Conservation (phyloP, 1,140 invertebrate species). For the Micrasema minimum region DNA sequence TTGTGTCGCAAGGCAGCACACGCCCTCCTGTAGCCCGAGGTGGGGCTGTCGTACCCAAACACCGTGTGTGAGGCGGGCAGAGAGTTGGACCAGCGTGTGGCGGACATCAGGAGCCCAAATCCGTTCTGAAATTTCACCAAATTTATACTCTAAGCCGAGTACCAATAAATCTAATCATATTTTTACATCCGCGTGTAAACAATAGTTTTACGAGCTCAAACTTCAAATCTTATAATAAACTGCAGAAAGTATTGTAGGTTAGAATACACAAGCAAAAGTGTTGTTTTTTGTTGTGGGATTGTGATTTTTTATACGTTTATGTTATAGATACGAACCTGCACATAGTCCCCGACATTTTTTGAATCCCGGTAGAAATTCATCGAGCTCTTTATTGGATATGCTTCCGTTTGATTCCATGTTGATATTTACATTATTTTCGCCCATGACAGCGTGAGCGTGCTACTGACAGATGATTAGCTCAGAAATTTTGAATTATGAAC, state of each 20-base stretch:
- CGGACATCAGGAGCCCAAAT: conserved; percentile 5
- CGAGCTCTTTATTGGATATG: background rate
- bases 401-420: conserved; percentile 19
- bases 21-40: conserved; percentile 8
- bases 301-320: background rate
- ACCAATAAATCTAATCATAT: background rate
- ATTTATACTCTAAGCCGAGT: background rate
- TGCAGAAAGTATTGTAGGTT: background rate
- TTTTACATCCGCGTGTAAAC: background rate
- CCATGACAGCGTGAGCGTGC: conserved; percentile 14
- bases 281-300: background rate
- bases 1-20: conserved; percentile 8
- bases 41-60: conserved; percentile 9
- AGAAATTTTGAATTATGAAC: no score
- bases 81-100: conserved; percentile 22
- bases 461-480: no score
- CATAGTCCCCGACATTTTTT: conserved; percentile 22
- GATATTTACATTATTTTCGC: background rate
- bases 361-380: conserved; percentile 29
- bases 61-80: conserved; percentile 4
- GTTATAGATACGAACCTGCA: conserved; percentile 10
- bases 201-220: no score
- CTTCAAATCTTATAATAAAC: background rate
- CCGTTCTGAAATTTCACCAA: background rate
- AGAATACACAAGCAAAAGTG: background rate